Conservation (phyloP, 2,797 vertebrate genomes). For the Echeneis naucrates region DNA sequence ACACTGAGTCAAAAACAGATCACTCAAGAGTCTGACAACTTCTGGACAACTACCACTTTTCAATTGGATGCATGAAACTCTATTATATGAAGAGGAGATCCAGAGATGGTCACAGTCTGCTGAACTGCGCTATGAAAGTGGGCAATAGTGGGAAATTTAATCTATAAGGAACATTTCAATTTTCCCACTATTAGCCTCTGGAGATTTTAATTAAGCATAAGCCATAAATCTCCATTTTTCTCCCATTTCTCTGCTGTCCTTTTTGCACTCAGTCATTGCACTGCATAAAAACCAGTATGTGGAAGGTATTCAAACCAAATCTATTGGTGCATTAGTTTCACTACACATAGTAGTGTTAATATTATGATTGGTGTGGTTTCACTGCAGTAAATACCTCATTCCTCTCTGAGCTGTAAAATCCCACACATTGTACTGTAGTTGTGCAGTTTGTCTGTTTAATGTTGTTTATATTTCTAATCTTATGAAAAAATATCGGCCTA, state of each 20-base stretch:
- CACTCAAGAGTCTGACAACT: constrained; percentile 32
- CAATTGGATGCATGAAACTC: constrained; percentile 61
- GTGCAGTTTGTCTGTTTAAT: too few relatives aligned
- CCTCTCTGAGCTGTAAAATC: constrained; percentile 16
- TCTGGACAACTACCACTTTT: constrained; percentile 46
- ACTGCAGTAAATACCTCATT: constrained; percentile 36
- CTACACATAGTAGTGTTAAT: constrained; percentile 36
- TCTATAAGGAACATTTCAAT: constrained; percentile 77
- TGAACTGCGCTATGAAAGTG: constrained; percentile 50
- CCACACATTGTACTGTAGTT: neutral
- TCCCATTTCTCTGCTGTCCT: constrained; percentile 61
- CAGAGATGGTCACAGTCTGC: constrained; percentile 66
- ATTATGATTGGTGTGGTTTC: constrained; percentile 18
- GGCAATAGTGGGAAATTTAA: constrained; percentile 59
- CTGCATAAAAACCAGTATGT: constrained; percentile 46
- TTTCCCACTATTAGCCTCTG: constrained; percentile 76
- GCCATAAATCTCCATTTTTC: constrained; percentile 78
- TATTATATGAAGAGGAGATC: constrained; percentile 59
- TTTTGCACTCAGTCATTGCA: constrained; percentile 42
- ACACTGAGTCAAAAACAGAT: constrained; percentile 9
- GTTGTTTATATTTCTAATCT: neutral
- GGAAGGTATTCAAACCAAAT: constrained; percentile 63
- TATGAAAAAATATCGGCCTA: neutral
- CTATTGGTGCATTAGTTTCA: constrained; percentile 55
- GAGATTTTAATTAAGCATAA: constrained; percentile 80